Evolutionary conservation across 2,888 invertebrate genomes (phyloP).

Genomic region (Frankliniella fusca): DNA sequence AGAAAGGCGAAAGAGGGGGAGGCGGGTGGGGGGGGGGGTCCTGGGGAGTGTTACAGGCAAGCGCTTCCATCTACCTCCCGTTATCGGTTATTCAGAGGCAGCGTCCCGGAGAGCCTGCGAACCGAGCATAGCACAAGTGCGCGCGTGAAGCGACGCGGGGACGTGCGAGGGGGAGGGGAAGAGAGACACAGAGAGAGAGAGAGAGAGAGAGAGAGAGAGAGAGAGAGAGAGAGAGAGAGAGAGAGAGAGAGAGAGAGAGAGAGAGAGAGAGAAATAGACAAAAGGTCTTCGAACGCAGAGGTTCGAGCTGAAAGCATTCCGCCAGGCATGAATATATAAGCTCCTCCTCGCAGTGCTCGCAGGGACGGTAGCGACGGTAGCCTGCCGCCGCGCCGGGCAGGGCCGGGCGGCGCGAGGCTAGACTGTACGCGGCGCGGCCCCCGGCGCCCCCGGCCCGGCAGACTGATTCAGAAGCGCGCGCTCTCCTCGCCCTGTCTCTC

Average conservation of each 20-base stretch:
- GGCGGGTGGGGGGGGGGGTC: too few relatives aligned
- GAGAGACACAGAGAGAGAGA: background rate
- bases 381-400: background rate
- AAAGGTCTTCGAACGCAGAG: background rate
- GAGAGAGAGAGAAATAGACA: background rate
- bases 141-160: too few relatives aligned
- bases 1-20: too few relatives aligned
- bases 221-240: background rate
- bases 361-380: background rate
- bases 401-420: background rate
- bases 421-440: too few relatives aligned
- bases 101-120: background rate
- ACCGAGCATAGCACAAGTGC: too few relatives aligned
- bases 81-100: background rate
- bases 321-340: constrained; percentile 8
- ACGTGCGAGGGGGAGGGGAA: background rate
- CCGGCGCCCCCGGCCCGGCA: too few relatives aligned
- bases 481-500: too few relatives aligned
- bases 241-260: background rate
- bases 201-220: background rate
- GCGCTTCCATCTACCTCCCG: background rate
- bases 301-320: background rate
- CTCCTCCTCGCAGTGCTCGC: too few relatives aligned
- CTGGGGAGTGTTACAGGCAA: too few relatives aligned
- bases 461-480: too few relatives aligned